These are phyloP conservation scores for Carposina sasakii DNA, from an alignment of 1,140 invertebrate species.

Conservation along the genomic window DNA sequence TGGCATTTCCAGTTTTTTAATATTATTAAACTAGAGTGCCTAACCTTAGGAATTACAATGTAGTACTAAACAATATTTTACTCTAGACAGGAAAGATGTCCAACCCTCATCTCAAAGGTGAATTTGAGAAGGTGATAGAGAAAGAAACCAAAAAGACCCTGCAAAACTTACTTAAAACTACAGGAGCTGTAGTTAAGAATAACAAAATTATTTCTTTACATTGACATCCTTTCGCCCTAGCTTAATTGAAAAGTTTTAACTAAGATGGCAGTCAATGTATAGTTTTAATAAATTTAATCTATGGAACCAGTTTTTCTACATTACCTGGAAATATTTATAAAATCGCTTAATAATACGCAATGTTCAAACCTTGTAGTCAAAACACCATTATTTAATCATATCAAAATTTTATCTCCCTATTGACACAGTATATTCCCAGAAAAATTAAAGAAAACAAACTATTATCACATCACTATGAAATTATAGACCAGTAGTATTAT, in stretches of 20 bases:
- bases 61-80: not conserved
- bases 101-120: not conserved
- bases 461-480: not conserved
- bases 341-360: constrained; percentile 12
- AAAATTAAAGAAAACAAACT: constrained; percentile 1
- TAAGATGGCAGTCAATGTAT: not conserved
- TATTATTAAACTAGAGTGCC: not conserved
- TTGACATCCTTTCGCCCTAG: not conserved
- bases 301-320: constrained; percentile 4
- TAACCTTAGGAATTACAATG: not conserved
- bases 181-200: constrained; percentile 24
- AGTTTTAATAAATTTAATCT: not conserved
- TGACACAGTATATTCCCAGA: constrained; percentile 11
- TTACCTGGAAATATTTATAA: constrained; percentile 12
- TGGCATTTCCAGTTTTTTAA: constrained; percentile 1
- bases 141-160: not conserved
- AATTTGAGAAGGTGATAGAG: not conserved
- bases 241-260: constrained; percentile 2
- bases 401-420: constrained; percentile 8
- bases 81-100: not conserved
- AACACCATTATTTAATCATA: constrained; percentile 2
- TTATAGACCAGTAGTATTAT: constrained; percentile 7
- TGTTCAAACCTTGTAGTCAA: constrained; percentile 15
- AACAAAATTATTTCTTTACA: constrained; percentile 1
- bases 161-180: constrained; percentile 15